Percentiles rank a stretch among this genome's conserved stretches.
Evolutionary conservation across 1,140 invertebrate species (phyloP).

Genomic region (Nymphalis io): DNA sequence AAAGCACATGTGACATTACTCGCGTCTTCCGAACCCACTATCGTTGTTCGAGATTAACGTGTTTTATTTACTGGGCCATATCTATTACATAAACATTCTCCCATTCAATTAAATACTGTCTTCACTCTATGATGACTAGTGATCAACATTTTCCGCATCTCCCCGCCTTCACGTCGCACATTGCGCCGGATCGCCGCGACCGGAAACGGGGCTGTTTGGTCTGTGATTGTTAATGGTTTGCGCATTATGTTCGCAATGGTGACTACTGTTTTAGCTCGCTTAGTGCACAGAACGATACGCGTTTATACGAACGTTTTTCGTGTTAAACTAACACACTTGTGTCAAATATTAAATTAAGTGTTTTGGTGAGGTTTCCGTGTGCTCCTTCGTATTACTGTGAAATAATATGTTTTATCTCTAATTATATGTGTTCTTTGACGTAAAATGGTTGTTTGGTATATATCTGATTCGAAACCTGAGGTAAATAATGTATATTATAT

Average conservation of each 20-base stretch:
- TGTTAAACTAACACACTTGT: not conserved
- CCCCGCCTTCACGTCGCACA: conserved; percentile 4
- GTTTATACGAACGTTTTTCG: not conserved
- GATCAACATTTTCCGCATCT: conserved; percentile 9
- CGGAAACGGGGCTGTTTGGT: conserved; percentile 57
- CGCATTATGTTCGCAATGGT: conserved; percentile 16
- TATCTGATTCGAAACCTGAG: conserved; percentile 40
- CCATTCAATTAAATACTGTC: not conserved
- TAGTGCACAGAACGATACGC: not conserved
- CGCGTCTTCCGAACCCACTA: too few species aligned
- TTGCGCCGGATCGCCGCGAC: conserved; percentile 19
- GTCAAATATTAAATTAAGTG: not conserved
- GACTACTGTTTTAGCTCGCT: conserved; percentile 1
- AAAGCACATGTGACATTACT: too few species aligned
- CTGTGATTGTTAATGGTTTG: conserved; percentile 65
- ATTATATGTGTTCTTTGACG: conserved; percentile 7
- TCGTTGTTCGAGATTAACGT: too few species aligned
- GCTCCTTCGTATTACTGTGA: not conserved
- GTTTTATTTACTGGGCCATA: too few species aligned
- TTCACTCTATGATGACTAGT: not conserved
- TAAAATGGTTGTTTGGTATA: conserved; percentile 71
- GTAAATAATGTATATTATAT: conserved; percentile 26
- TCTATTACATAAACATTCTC: too few species aligned
- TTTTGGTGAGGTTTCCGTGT: not conserved
- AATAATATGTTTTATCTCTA: not conserved